A percentile compares a stretch with the other conserved stretches of the same genome.
phyloP scores from a whole-genome alignment of 37 sponge, comb jelly and placozoan genomes.

The Haliclona indistincta region DNA sequence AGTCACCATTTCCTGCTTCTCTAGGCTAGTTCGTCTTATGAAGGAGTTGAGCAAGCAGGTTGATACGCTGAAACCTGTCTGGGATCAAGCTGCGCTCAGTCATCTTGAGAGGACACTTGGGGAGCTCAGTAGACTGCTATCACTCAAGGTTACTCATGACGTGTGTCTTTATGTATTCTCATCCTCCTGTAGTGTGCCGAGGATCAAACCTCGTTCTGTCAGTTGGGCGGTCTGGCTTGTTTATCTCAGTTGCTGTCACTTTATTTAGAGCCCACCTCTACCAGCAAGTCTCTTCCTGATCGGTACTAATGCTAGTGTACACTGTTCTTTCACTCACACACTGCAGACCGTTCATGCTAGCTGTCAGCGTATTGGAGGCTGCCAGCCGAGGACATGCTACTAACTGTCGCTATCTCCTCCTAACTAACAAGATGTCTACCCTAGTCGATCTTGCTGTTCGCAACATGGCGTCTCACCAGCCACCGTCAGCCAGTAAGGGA shows the following conservation, averaged over 20 bases:
- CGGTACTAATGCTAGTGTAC: constrained; percentile 7
- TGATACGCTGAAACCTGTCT: too few relatives aligned
- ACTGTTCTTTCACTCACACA: not conserved
- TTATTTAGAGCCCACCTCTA: not conserved
- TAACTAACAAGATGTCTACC: constrained; percentile 28
- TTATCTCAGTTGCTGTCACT: constrained; percentile 29
- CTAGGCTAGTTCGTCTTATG: too few relatives aligned
- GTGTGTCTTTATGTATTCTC: not conserved
- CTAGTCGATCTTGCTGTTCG: constrained; percentile 33
- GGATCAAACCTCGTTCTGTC: constrained; percentile 50
- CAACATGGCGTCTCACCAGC: not conserved
- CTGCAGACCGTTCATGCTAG: constrained; percentile 27
- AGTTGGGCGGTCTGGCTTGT: constrained; percentile 55
- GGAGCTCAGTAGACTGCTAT: constrained; percentile 41
- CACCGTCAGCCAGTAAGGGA: not conserved
- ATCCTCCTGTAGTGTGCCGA: constrained; percentile 11
- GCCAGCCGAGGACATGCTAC: constrained; percentile 28
- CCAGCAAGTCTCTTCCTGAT: constrained; percentile 8
- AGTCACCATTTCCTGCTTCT: too few relatives aligned
- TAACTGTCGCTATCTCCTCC: constrained; percentile 28
- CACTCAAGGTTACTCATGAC: not conserved
- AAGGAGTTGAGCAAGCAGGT: constrained; percentile 44
- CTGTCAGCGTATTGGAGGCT: constrained; percentile 9
- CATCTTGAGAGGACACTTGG: constrained; percentile 53
- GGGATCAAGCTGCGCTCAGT: constrained; percentile 5